Conservation (phyloP, 2,888 invertebrate genomes). For the Drosophila pseudotakahashii region DNA sequence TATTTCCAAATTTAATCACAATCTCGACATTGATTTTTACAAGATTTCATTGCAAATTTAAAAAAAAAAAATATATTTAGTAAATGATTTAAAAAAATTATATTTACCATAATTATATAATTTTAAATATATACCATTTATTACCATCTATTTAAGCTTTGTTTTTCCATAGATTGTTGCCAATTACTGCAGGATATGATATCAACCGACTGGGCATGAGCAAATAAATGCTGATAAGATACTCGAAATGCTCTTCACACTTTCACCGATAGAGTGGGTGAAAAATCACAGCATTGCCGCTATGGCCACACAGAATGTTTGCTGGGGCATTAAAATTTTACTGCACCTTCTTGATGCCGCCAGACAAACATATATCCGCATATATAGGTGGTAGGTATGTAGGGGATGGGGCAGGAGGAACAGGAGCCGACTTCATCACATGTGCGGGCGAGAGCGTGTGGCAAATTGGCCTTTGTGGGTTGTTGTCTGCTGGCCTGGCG, state of each 20-base stretch:
- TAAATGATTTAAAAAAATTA: too few relatives aligned
- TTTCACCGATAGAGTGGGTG: slow-evolving; percentile 37
- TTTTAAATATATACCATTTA: too few relatives aligned
- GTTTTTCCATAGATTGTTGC: not conserved
- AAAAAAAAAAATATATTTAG: not conserved
- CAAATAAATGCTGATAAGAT: slow-evolving; percentile 66
- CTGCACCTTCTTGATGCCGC: slow-evolving; percentile 50
- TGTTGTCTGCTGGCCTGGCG: slow-evolving; percentile 45
- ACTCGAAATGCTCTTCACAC: slow-evolving; percentile 62
- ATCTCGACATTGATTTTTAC: not conserved
- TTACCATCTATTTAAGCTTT: not conserved
- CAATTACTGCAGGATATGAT: not conserved
- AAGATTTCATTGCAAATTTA: not conserved
- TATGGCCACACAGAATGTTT: slow-evolving; percentile 48
- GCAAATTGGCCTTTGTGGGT: slow-evolving; percentile 69
- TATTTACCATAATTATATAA: too few relatives aligned
- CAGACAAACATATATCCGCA: slow-evolving; percentile 16
- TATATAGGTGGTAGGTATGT: too few relatives aligned
- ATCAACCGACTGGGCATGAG: slow-evolving; percentile 19
- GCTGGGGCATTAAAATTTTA: slow-evolving; percentile 70
- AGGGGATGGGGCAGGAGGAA: slow-evolving; percentile 36
- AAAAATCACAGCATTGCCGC: slow-evolving; percentile 57
- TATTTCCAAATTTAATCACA: not conserved
- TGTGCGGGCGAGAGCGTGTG: slow-evolving; percentile 53
- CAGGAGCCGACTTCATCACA: slow-evolving; percentile 52